Conservation (phyloP, 2,888 invertebrate species). For the Dastarcus helophoroides region DNA sequence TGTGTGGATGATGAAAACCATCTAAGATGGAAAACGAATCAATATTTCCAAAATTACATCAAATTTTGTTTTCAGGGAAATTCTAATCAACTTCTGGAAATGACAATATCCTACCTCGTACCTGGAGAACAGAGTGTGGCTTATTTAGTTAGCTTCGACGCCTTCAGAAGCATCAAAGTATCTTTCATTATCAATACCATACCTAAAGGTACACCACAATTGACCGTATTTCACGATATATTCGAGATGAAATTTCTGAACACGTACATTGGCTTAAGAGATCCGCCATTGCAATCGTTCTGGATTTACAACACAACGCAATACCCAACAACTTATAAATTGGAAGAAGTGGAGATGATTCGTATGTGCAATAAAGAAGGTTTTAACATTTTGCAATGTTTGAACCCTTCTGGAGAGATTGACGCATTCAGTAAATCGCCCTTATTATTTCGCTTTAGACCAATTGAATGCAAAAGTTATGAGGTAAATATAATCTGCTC, state of each 20-base stretch:
- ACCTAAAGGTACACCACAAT: background rate
- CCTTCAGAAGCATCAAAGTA: background rate
- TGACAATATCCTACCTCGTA: too few relatives aligned
- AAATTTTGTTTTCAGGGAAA: too few relatives aligned
- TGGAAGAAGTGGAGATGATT: background rate
- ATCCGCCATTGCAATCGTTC: background rate
- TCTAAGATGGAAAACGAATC: too few relatives aligned
- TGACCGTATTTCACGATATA: background rate
- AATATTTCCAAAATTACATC: too few relatives aligned
- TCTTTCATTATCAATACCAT: background rate
- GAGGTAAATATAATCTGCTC: too few relatives aligned
- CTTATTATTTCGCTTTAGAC: background rate
- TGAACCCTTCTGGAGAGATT: background rate
- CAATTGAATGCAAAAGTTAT: background rate
- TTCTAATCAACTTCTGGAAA: too few relatives aligned
- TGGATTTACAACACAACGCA: background rate
- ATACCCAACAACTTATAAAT: background rate
- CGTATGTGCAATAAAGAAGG: background rate
- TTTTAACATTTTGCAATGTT: background rate
- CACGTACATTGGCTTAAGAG: background rate
- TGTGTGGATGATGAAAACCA: too few relatives aligned
- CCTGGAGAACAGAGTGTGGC: too few relatives aligned
- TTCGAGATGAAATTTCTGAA: background rate
- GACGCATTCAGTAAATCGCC: background rate
- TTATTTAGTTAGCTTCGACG: too few relatives aligned